Evolutionary conservation across 1,140 invertebrate species (phyloP).

Genomic region (Pristionchus pacificus): DNA sequence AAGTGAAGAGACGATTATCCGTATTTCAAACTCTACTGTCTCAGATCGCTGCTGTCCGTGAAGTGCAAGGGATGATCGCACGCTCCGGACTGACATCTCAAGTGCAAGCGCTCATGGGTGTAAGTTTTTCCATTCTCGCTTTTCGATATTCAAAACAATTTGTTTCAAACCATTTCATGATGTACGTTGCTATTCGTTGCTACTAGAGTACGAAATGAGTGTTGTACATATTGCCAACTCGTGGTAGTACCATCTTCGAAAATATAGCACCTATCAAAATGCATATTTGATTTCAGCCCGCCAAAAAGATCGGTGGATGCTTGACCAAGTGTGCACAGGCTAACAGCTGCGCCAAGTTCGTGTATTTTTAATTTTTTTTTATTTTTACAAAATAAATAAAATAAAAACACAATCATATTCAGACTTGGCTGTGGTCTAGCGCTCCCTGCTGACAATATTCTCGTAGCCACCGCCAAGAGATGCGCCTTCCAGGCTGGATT

Average conservation of each 20-base stretch:
- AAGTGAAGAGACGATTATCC: too few relatives aligned
- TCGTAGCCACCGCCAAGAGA: conserved; percentile 31
- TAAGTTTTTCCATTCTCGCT: neutral
- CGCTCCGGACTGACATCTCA: conserved; percentile 8
- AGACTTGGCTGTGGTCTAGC: conserved; percentile 34
- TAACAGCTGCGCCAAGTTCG: conserved; percentile 14
- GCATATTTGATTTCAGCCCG: conserved; percentile 33
- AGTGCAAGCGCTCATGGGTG: neutral
- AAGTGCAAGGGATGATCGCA: conserved; percentile 31
- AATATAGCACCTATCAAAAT: too few relatives aligned
- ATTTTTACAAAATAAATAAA: too few relatives aligned
- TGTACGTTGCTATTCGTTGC: too few relatives aligned
- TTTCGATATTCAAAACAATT: too few relatives aligned
- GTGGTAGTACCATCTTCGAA: too few relatives aligned
- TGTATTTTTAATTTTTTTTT: too few relatives aligned
- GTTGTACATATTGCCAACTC: too few relatives aligned
- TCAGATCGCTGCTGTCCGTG: conserved; percentile 32
- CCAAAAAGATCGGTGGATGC: conserved; percentile 25
- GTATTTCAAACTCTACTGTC: too few relatives aligned
- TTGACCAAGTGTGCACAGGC: conserved; percentile 27
- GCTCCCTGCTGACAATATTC: conserved; percentile 32
- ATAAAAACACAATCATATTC: too few relatives aligned
- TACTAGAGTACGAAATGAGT: neutral
- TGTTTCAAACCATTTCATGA: too few relatives aligned
- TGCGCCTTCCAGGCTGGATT: conserved; percentile 36